Evolutionary conservation across 1,140 invertebrate genomes (phyloP), one percentile per base, ranked within the genome.

Genomic region (Pseudachorutes palmiensis): DNA sequence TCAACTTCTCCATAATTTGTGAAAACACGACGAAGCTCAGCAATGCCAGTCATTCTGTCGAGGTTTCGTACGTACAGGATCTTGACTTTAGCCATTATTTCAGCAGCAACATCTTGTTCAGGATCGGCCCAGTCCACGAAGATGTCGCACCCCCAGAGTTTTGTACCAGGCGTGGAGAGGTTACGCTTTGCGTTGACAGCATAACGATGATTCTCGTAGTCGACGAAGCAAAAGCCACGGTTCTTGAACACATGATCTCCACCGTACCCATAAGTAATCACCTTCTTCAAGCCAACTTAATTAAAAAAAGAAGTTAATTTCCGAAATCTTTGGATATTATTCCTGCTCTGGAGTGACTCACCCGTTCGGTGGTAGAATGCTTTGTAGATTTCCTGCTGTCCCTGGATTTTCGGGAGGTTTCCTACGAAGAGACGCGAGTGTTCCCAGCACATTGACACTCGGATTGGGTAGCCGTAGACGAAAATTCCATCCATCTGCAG

Each of bases 141-240:
- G 29, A 93, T 82, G 65, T 87, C 83, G 45, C 86, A 82, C 45
- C 85, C 83, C 86, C 87, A 90, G 0, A 89, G 76, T 30, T 83
- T 80, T 26, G 89, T 82, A 74, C 80, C 82, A 0, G 86, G 87
- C 1, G 88, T 87, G 51, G 88, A 83, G 2, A 94, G 79, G 66
- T 86, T 85, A 24, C 90, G 78, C 28, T 90, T 79, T 0, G 91
- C 89, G 84, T 91, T 88, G 0, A 89, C 89, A 1, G 91, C 91
- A 1, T 85, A 69, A 70, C 63, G 70, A 75, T 94, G 92, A 72
- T 82, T 85, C 51, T 84, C 83, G 74, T 92, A 94, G 75, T 93
- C 90, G n/a, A 92, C 87, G 76, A 94, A 93, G 14, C 88, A 88
- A 76, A 90, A 93, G 0, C 90, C 90, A 26, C 90, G 78, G 77